phyloP scores from a whole-genome alignment of 1,140 invertebrate genomes.

The Antheraea mylitta region DNA sequence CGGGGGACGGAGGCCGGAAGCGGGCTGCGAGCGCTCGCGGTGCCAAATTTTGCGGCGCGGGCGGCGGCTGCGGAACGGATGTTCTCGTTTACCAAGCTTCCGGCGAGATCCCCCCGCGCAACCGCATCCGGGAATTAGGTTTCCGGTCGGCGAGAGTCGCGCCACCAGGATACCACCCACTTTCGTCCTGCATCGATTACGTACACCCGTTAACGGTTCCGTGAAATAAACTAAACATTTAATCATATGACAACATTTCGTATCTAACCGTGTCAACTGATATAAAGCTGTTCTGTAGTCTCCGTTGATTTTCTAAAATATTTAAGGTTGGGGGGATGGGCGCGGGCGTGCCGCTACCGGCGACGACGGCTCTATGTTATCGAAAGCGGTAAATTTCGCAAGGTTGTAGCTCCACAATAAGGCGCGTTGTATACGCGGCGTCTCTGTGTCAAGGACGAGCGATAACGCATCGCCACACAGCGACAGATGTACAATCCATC shows the following conservation, averaged over 20 bases:
- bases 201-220: neutral
- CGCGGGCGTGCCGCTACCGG: conserved; percentile 19
- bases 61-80: conserved; percentile 74
- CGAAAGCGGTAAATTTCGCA: conserved; percentile 61
- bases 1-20: conserved; percentile 69
- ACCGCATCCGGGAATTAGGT: conserved; percentile 77
- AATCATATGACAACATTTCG: neutral
- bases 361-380: conserved; percentile 48
- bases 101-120: conserved; percentile 78
- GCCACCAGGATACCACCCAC: conserved; percentile 62
- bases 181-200: conserved; percentile 44
- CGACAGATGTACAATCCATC: conserved; percentile 2
- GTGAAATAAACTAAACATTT: neutral
- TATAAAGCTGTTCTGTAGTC: neutral
- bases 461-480: conserved; percentile 57
- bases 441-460: conserved; percentile 75
- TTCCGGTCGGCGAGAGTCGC: conserved; percentile 71
- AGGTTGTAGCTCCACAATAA: conserved; percentile 69
- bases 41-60: conserved; percentile 77
- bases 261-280: neutral
- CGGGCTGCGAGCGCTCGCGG: conserved; percentile 68
- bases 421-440: conserved; percentile 62
- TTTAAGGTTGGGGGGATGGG: neutral
- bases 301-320: neutral
- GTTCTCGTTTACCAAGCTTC: conserved; percentile 82